Evolutionary conservation across 2,797 vertebrate species (phyloP), one percentile per base, ranked within the genome.

Genomic region (Delichon dasypus): DNA sequence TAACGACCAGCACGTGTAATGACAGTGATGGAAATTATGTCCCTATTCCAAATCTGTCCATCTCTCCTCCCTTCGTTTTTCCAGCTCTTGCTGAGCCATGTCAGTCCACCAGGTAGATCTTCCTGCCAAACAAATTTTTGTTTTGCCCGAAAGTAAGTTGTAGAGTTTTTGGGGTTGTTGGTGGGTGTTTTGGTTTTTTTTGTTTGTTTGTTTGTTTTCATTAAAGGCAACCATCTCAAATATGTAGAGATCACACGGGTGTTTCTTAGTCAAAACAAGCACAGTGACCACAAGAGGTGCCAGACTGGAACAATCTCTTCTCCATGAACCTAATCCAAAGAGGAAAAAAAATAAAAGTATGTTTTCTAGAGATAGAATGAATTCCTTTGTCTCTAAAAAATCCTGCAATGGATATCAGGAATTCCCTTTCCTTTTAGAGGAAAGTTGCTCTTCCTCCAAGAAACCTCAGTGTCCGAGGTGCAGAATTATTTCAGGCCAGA

Each of bases 241-340:
- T 95, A 94, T 96, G 95, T 89, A 79, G 83, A 67, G 90, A 94
- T 93, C 90, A 90, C 94, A 91, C 53, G 10, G 83, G 38, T 91
- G 83, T 85, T 95, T 96, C 94, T 86, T 76, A 97, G 95, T 96
- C 94, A 95, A 94, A 95, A 95, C 95, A 96, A 95, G 89, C 61
- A 29, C 60, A 71, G 74, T 74, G 96, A 97, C 93, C 93, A 88
- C 94, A 96, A 71, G 77, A 93, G 85, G 94, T 95, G 91, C 95
- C 88, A 93, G 91, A 95, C 94, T 91, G 89, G 94, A 96, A 89
- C 91, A 93, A 96, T 85, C 79, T 96, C 94, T 95, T 94, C 90
- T 95, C 79, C 57, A 79, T 4, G 36, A 95, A 95, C 85, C 73
- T 60, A 79, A 93, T 84, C 88, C 74, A 90, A 96, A 87, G 50